Evolutionary conservation across 2,113 vertebrate genomes (phyloP), one percentile per base, ranked within the genome.

Genomic region (Platichthys flesus): DNA sequence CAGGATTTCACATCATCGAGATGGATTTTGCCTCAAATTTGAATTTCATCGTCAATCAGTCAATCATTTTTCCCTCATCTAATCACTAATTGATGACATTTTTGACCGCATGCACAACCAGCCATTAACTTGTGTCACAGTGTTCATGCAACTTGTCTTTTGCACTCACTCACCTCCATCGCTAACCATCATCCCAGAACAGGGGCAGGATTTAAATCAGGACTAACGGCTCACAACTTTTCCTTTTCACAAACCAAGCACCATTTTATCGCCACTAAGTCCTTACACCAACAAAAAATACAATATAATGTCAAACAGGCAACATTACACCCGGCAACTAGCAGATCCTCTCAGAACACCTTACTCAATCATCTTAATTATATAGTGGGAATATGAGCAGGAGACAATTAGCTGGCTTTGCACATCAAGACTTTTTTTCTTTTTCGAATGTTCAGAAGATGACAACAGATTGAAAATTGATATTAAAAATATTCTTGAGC

Each of bases 271-370:
- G 0, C 31, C 31, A 26, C 47, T 51, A 31, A 51, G 37, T n/a
- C 40, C 10, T 12, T 13, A 42, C 59, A 21, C 23, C 12, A 16
- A 51, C 4, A 15, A 18, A 49, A 5, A 51, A 4, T 18, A 18
- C 0, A 18, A 16, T 16, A 18, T 16, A 18, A 6, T 1, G 9
- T 7, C 9, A 3, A 5, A 63, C 42, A 55, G 66, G 35, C 54
- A 40, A 42, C 26, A 65, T 28, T n/a, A 16, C 23, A 78, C 28
- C 67, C 71, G 47, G 56, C 45, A 68, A 13, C 42, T 52, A 23
- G 7, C 21, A 4, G 45, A 23, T 31, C 63, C 49, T 18, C 23
- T 65, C 21, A 18, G 31, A 64, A 60, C 54, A 56, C 24, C 18
- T 52, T 9, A 18, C 20, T 52, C 20, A 52, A n/a, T 52, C 9